Evolutionary conservation across 2,797 vertebrate species (phyloP).

Genomic region (Rhyacichthys aspro): DNA sequence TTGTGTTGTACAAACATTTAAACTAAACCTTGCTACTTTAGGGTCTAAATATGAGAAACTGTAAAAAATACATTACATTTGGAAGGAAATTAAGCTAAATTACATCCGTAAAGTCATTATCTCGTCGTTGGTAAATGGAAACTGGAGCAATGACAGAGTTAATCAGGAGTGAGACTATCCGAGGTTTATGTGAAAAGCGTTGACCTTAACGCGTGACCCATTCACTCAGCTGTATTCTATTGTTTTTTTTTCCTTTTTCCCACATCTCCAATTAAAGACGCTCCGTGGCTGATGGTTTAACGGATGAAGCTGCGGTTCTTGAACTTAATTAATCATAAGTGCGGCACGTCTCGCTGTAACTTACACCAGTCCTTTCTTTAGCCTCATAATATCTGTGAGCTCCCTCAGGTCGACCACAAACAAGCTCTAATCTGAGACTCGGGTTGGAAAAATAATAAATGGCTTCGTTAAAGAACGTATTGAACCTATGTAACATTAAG

Average conservation of each 20-base stretch:
- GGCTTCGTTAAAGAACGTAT: constrained; percentile 13
- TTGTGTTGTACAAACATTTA: too few relatives aligned
- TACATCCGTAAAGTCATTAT: constrained; percentile 71
- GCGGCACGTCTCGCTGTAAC: constrained; percentile 52
- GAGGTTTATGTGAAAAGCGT: constrained; percentile 61
- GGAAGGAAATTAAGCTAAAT: constrained; percentile 55
- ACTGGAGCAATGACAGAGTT: constrained; percentile 69
- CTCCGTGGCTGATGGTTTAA: constrained; percentile 58
- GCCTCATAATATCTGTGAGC: constrained; percentile 50
- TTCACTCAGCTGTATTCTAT: constrained; percentile 58
- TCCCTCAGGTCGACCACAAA: constrained; percentile 51
- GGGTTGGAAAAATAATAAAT: constrained; percentile 10
- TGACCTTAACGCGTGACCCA: constrained; percentile 71
- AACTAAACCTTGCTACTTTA: too few relatives aligned
- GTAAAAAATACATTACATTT: not conserved
- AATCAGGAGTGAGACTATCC: constrained; percentile 27
- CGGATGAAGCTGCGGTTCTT: constrained; percentile 66
- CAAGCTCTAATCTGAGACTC: constrained; percentile 37
- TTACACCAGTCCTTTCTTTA: constrained; percentile 32
- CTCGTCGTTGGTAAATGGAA: constrained; percentile 49
- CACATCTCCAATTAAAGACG: constrained; percentile 71
- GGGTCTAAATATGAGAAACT: too few relatives aligned
- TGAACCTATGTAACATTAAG: constrained; percentile 31
- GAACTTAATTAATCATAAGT: constrained; percentile 79
- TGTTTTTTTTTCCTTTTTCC: constrained; percentile 36